Conservation (phyloP, 2,113 vertebrate species). For the Aix galericulata region DNA sequence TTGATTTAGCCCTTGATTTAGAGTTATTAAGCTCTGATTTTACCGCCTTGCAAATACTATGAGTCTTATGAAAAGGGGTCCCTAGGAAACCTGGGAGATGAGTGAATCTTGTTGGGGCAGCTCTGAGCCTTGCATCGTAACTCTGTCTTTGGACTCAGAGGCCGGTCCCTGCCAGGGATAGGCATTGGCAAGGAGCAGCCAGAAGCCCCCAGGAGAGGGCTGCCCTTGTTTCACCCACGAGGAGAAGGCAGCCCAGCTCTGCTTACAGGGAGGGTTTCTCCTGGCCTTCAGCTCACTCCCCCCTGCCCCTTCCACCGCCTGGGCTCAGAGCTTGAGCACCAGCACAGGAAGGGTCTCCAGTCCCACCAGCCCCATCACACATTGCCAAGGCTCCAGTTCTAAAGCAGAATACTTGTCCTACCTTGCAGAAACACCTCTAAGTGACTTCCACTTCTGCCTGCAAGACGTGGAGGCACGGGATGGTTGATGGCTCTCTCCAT, state of each 20-base stretch:
- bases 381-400: neutral
- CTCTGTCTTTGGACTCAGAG: neutral
- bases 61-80: neutral
- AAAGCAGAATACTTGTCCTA: neutral
- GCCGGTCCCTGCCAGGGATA: neutral
- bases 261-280: neutral
- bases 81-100: neutral
- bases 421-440: neutral
- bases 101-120: neutral
- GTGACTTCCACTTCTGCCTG: neutral
- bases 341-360: accelerated
- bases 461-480: accelerated
- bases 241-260: neutral
- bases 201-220: neutral
- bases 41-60: neutral
- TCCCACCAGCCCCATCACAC: neutral
- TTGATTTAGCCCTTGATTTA: neutral
- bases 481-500: accelerated
- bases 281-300: neutral
- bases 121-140: neutral
- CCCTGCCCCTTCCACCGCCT: neutral
- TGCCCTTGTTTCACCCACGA: neutral
- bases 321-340: neutral
- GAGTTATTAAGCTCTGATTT: neutral
- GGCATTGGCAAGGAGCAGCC: neutral